Conservation (phyloP, 2,888 invertebrate genomes). For the Archips crataeganus region DNA sequence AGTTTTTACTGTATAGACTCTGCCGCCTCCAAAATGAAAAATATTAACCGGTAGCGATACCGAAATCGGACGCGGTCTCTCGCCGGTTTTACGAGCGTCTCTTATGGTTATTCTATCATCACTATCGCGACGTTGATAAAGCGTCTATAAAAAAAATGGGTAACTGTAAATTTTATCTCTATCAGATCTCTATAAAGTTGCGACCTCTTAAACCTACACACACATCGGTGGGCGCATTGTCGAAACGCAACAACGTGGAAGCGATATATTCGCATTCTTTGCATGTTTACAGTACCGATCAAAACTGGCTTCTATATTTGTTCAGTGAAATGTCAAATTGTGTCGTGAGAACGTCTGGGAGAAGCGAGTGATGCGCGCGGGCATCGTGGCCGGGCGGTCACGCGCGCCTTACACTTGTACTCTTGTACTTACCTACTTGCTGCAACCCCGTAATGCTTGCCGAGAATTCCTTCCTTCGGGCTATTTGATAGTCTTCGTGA, state of each 20-base stretch:
- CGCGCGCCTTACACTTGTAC: constrained; percentile 61
- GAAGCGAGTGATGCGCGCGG: constrained; percentile 65
- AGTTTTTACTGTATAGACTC: constrained; percentile 66
- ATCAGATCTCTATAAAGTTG: constrained; percentile 60
- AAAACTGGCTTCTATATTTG: constrained; percentile 82
- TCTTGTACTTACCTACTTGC: constrained; percentile 45
- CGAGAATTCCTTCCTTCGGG: constrained; percentile 70
- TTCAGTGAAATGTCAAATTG: constrained; percentile 82
- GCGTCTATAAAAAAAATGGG: constrained; percentile 56
- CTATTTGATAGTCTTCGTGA: constrained; percentile 50
- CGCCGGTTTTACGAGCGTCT: constrained; percentile 56
- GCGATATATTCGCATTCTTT: constrained; percentile 69
- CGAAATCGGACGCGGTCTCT: constrained; percentile 66
- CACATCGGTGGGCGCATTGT: constrained; percentile 54
- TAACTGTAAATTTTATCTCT: constrained; percentile 59
- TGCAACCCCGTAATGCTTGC: constrained; percentile 54
- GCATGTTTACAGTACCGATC: constrained; percentile 64
- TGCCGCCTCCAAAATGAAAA: constrained; percentile 53
- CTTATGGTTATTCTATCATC: constrained; percentile 55
- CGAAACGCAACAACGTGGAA: constrained; percentile 53
- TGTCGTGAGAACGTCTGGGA: constrained; percentile 77
- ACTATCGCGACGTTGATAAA: constrained; percentile 59
- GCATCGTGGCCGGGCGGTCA: constrained; percentile 76
- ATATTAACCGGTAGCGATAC: constrained; percentile 69
- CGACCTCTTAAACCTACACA: constrained; percentile 58